Base-by-base conservation (phyloP, 2,797 vertebrate species). In the Chaetophractus vellerosus region DNA sequence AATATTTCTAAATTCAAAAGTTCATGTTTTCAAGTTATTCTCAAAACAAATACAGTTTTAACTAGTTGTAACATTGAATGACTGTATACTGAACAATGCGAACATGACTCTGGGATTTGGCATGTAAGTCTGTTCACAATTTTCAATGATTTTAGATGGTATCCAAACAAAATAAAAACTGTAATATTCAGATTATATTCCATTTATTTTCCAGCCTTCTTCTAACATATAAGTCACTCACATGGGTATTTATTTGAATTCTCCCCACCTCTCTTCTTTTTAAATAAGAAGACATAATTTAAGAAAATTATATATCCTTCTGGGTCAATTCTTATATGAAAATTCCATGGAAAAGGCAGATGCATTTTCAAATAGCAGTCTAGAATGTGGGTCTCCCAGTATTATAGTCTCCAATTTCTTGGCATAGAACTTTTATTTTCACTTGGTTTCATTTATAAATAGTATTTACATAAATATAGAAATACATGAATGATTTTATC, bases 21-120 rank as follows among this genome's bases (percentile, higher is more conserved):
- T 45, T 88, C 96, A 95, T 93, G 48, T 96, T 97, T 97, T 97
- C 66, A 93, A 88, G 87, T 91, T 83, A 96, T 80, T 96, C 66
- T 86, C 71, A 92, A 93, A 88, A 45, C 63, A 93, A 8, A 26
- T 96, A 79, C 80, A 93, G 68, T 72, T 95, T 57, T 94, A 88
- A n/a, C 59, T 90, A 28, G 95, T 97, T 94, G 72, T 85, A 95
- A 59, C 83, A 97, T 97, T 96, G 96, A 97, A 95, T 97, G 26
- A 95, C 89, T 93, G 23, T 88, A 66, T 85, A 80, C 72, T 85
- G 89, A 97, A 96, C 75, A 97, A 94, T 33, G 93, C 11, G 5
- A 95, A 97, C 63, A 93, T 93, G 92, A 38, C 63, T 87, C 61
- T 97, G 71, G 75, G 88, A 92, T 92, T 95, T 97, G 79, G 57